These are phyloP conservation scores for Elymnias hypermnestra DNA, from an alignment of 1,140 invertebrate species.

Conservation along the genomic window DNA sequence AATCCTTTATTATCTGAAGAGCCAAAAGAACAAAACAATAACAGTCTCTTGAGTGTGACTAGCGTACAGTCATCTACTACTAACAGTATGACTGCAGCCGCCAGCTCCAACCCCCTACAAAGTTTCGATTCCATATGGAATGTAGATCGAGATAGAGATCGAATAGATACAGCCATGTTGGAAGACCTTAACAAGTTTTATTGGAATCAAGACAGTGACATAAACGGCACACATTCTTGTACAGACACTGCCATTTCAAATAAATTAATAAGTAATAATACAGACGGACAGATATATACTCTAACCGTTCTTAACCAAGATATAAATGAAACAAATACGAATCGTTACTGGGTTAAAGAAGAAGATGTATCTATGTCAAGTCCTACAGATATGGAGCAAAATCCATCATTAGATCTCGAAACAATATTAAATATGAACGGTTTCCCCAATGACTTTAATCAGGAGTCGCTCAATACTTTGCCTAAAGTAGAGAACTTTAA, in stretches of 20 bases:
- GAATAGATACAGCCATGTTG: constrained; percentile 83
- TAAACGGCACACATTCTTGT: constrained; percentile 70
- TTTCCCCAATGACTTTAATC: constrained; percentile 74
- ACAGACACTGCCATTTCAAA: constrained; percentile 67
- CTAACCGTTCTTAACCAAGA: constrained; percentile 82
- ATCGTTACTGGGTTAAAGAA: constrained; percentile 70
- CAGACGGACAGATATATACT: constrained; percentile 81
- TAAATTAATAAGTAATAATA: constrained; percentile 71
- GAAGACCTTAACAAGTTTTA: constrained; percentile 89
- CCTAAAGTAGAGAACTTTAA: constrained; percentile 79
- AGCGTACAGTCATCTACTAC: constrained; percentile 53
- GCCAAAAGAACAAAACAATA: constrained; percentile 82
- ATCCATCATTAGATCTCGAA: constrained; percentile 79
- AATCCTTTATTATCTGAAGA: constrained; percentile 75
- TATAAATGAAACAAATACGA: constrained; percentile 75
- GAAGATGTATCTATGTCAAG: constrained; percentile 78
- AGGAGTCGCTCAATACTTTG: constrained; percentile 51
- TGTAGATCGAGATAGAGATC: constrained; percentile 81
- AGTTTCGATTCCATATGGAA: constrained; percentile 83
- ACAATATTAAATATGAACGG: constrained; percentile 80
- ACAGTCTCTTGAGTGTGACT: constrained; percentile 77
- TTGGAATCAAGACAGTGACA: constrained; percentile 81
- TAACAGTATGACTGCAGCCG: constrained; percentile 55
- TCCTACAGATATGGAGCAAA: constrained; percentile 76
- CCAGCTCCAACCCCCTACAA: constrained; percentile 65